Evolutionary conservation across 2,113 vertebrate genomes (phyloP).

Genomic region (Casuarius casuarius): DNA sequence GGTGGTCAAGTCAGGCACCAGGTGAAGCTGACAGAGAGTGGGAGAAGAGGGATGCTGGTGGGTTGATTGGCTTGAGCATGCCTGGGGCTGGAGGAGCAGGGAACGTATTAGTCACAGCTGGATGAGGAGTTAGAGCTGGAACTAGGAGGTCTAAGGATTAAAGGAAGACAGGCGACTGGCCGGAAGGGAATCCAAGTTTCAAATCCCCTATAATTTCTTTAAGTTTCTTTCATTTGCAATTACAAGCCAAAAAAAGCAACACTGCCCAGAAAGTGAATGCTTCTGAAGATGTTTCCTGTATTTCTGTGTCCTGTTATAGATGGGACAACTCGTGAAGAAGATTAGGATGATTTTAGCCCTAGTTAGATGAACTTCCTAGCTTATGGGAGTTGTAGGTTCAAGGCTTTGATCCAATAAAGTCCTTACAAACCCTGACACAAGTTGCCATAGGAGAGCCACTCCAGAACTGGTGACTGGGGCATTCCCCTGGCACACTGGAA

Average conservation of each 20-base stretch:
- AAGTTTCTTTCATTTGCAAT: conserved; percentile 33
- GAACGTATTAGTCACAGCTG: neutral
- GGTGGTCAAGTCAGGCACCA: neutral
- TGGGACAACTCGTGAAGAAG: neutral
- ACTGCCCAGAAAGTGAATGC: neutral
- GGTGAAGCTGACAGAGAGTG: neutral
- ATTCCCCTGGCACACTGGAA: neutral
- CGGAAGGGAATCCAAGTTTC: neutral
- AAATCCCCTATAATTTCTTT: neutral
- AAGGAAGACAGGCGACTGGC: neutral
- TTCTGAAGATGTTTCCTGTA: neutral
- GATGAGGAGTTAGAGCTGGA: neutral
- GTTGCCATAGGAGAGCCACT: neutral
- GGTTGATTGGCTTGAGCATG: neutral
- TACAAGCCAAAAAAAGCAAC: neutral
- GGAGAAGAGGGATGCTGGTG: neutral
- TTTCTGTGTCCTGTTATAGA: neutral
- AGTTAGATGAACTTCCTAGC: neutral
- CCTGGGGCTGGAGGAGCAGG: neutral
- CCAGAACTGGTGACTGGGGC: neutral
- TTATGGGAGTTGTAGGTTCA: neutral
- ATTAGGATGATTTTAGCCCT: neutral
- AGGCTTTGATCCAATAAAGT: neutral
- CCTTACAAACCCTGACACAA: neutral
- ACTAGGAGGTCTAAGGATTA: neutral